Percentiles rank a stretch among this genome's conserved stretches.
These are phyloP conservation scores for Masticophis lateralis DNA, from an alignment of 2,797 vertebrate species.

Conservation along the genomic window DNA sequence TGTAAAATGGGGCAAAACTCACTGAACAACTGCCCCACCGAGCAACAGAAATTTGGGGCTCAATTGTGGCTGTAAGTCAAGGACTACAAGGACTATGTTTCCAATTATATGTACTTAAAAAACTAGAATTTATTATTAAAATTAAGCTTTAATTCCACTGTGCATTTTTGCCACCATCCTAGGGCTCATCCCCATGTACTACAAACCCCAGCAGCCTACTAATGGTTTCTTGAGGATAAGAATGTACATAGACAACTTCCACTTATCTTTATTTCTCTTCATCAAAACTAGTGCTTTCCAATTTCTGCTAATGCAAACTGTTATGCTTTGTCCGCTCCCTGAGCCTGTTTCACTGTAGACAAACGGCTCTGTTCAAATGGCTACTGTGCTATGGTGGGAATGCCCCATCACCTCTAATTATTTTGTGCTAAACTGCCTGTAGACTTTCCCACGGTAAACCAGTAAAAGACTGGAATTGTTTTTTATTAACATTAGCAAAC, in stretches of 20 bases:
- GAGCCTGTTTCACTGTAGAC: background rate
- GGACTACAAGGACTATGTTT: background rate
- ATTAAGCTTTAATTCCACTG: background rate
- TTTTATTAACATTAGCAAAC: background rate
- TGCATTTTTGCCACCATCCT: background rate
- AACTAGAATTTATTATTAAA: background rate
- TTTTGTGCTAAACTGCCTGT: background rate
- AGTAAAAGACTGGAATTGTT: background rate
- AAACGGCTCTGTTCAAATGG: background rate
- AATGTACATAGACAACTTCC: background rate
- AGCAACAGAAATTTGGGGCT: background rate
- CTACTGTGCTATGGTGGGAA: background rate
- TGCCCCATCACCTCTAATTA: background rate
- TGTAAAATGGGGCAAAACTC: background rate
- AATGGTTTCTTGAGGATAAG: background rate
- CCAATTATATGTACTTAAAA: background rate
- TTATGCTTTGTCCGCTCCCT: background rate
- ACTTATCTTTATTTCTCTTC: background rate
- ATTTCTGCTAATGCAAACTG: background rate
- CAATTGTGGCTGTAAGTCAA: background rate
- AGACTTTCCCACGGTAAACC: background rate
- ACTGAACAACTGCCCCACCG: background rate
- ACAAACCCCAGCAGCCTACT: background rate
- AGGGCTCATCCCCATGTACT: background rate
- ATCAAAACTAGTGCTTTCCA: background rate